phyloP scores from a whole-genome alignment of 2,797 vertebrate species.

The Orestias chungarensis region DNA sequence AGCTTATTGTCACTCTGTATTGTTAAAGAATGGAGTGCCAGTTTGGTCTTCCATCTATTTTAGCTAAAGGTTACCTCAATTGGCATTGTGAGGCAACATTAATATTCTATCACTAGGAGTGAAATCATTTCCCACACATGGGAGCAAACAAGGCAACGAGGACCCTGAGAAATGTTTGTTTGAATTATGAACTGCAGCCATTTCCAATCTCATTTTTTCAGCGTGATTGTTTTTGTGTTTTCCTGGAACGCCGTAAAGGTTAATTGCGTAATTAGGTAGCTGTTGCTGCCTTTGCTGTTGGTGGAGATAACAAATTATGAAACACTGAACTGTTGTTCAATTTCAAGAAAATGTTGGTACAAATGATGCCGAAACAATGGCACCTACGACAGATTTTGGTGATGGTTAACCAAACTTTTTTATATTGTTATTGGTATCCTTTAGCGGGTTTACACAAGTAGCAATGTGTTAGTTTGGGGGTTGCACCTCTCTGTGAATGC shows the following conservation, averaged over 20 bases:
- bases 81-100: constrained; percentile 54
- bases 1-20: constrained; percentile 13
- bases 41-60: constrained; percentile 33
- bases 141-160: constrained; percentile 28
- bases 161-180: constrained; percentile 51
- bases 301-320: constrained; percentile 33
- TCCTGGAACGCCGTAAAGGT: constrained; percentile 58
- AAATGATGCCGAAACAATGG: neutral
- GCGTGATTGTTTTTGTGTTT: constrained; percentile 51
- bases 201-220: constrained; percentile 52
- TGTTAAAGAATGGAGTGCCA: constrained; percentile 35
- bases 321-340: constrained; percentile 11
- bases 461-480: neutral
- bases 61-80: constrained; percentile 62
- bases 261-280: constrained; percentile 65
- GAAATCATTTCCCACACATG: constrained; percentile 48
- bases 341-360: constrained; percentile 2
- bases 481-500: constrained; percentile 26
- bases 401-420: neutral
- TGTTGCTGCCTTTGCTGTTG: constrained; percentile 44
- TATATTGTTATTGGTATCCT: neutral
- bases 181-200: constrained; percentile 61
- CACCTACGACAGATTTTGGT: constrained; percentile 3
- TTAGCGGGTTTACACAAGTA: neutral
- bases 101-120: constrained; percentile 52